A percentile compares a stretch with the other conserved stretches of the same genome.
Conservation (phyloP, 2,113 vertebrate genomes). For the Cercopithecus mona region DNA sequence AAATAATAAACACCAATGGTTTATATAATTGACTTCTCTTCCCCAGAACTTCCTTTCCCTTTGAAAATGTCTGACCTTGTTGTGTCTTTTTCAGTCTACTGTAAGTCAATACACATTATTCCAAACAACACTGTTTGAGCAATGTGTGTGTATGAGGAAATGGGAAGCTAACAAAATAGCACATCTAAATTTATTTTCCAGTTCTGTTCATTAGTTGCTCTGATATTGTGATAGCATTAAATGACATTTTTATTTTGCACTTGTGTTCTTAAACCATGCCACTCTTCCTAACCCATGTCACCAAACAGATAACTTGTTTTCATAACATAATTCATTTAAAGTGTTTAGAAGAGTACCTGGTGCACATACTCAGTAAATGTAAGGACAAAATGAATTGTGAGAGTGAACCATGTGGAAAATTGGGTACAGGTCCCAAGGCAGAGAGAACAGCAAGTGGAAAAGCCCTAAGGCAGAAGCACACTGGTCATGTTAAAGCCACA, state of each 20-base stretch:
- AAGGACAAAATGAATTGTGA: background rate
- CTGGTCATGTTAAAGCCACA: background rate
- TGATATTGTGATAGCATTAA: background rate
- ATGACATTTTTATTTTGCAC: background rate
- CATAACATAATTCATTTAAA: background rate
- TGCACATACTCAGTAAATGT: background rate
- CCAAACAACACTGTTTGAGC: background rate
- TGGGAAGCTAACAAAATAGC: background rate
- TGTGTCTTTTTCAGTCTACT: background rate
- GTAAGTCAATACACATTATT: background rate
- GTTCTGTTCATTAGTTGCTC: background rate
- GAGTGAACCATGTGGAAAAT: background rate
- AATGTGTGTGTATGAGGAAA: background rate
- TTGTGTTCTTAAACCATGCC: background rate
- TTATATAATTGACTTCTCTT: constrained; percentile 34
- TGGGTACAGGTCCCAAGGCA: background rate
- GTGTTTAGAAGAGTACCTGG: background rate
- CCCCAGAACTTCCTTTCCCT: background rate
- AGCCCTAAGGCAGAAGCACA: accelerated
- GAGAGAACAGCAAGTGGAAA: background rate
- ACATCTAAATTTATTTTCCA: background rate
- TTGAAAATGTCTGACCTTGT: background rate
- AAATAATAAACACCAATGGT: constrained; percentile 22
- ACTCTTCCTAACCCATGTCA: background rate
- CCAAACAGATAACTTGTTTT: background rate